A percentile compares a stretch with the other conserved stretches of the same genome.
Conservation (phyloP, 2,888 invertebrate species). For the Laspeyria flexula region DNA sequence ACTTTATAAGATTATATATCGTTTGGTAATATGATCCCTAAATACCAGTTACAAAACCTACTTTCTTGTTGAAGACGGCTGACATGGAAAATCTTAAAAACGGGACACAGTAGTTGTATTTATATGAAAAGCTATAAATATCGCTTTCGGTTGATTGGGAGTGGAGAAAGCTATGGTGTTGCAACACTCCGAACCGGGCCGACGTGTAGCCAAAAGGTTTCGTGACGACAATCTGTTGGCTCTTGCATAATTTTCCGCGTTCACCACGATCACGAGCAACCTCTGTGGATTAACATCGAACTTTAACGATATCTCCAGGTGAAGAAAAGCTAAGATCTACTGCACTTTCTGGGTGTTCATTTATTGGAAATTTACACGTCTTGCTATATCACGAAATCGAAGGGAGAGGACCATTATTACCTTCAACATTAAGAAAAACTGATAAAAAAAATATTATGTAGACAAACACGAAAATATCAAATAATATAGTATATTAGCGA, state of each 20-base stretch:
- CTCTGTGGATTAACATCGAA: conserved; percentile 50
- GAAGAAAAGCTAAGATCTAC: conserved; percentile 18
- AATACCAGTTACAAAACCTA: conserved; percentile 1
- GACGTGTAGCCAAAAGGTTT: conserved; percentile 73
- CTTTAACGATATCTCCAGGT: conserved; percentile 43
- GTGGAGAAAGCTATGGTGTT: conserved; percentile 77
- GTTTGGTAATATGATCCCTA: background rate
- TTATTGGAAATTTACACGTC: background rate
- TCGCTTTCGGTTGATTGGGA: conserved; percentile 53
- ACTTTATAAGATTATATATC: background rate
- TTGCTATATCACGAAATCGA: no score
- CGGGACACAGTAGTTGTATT: conserved; percentile 9
- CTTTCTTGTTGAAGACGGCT: background rate
- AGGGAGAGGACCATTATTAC: no score
- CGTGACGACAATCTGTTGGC: conserved; percentile 66
- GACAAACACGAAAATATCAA: background rate
- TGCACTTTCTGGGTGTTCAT: background rate
- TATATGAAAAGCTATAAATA: conserved; percentile 46
- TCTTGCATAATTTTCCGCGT: conserved; percentile 71
- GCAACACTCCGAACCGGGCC: conserved; percentile 51
- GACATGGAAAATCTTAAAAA: conserved; percentile 12
- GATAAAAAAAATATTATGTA: background rate
- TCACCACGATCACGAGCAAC: conserved; percentile 55
- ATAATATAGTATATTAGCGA: conserved; percentile 56
- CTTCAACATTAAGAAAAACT: background rate